Conservation (phyloP, 2,113 vertebrate species). For the Boulengeromyrus knoepffleri region DNA sequence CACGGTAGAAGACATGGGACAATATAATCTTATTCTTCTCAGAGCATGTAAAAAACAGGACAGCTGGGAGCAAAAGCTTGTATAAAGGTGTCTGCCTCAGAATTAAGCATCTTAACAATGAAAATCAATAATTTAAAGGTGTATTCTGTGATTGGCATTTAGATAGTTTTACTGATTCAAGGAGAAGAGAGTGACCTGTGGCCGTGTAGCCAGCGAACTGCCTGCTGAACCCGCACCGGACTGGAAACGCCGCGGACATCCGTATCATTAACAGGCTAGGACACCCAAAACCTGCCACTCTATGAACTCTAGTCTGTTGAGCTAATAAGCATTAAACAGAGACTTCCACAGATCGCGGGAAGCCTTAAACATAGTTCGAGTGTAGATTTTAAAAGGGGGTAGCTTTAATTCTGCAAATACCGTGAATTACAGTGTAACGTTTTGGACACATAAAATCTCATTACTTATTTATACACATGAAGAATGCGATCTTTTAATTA, state of each 20-base stretch:
- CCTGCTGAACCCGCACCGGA: background rate
- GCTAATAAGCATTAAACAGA: conserved; percentile 3
- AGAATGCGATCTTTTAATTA: background rate
- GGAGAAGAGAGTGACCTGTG: background rate
- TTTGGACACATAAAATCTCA: background rate
- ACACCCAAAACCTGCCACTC: background rate
- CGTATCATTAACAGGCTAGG: background rate
- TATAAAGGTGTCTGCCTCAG: background rate
- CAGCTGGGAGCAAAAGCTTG: background rate
- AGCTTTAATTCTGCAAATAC: background rate
- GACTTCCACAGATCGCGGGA: background rate
- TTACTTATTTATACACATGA: background rate
- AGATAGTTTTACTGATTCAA: background rate
- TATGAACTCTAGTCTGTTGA: background rate
- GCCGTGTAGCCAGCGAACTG: background rate
- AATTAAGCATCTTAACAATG: background rate
- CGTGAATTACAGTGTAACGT: background rate
- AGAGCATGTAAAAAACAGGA: background rate
- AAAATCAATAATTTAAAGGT: background rate
- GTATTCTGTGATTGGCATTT: background rate
- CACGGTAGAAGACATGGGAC: background rate
- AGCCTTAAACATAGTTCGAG: background rate
- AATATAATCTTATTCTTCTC: background rate
- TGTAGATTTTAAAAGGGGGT: background rate
- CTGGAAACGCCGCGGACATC: background rate